phyloP scores from a whole-genome alignment of 2,888 invertebrate species.

The Philereme transversata region DNA sequence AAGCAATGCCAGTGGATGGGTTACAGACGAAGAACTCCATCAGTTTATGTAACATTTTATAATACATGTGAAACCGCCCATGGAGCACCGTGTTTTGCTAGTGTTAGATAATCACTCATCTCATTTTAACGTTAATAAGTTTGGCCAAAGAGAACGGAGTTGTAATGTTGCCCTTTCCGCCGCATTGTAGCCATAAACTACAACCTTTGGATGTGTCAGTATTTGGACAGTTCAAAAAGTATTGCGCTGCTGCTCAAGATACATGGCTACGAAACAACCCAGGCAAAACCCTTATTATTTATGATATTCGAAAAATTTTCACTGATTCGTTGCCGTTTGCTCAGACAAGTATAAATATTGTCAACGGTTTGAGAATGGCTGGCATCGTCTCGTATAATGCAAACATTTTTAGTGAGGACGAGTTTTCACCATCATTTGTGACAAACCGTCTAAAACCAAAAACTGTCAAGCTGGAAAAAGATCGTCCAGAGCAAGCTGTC shows the following conservation, averaged over 20 bases:
- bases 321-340: too few species aligned
- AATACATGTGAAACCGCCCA: too few species aligned
- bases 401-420: slow-evolving; percentile 31
- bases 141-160: too few species aligned
- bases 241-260: slow-evolving; percentile 30
- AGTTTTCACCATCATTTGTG: slow-evolving; percentile 40
- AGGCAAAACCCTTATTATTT: slow-evolving; percentile 35
- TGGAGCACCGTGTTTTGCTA: too few species aligned
- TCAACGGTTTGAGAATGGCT: slow-evolving; percentile 35
- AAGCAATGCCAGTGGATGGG: too few species aligned
- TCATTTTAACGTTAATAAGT: too few species aligned
- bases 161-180: too few species aligned
- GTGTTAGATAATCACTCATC: too few species aligned
- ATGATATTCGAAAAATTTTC: slow-evolving; percentile 38
- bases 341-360: slow-evolving; percentile 34
- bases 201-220: too few species aligned
- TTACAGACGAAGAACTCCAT: too few species aligned
- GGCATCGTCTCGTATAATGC: slow-evolving; percentile 38
- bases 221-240: slow-evolving; percentile 38
- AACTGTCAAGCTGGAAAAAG: slow-evolving; percentile 22
- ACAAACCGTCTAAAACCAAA: slow-evolving; percentile 37
- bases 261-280: slow-evolving; percentile 16
- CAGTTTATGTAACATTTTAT: too few species aligned
- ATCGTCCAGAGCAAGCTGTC: slow-evolving; percentile 32
- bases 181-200: too few species aligned